Evolutionary conservation across 2,888 invertebrate species (phyloP), one percentile per base, ranked within the genome.

Genomic region (Salpingus planirostris): DNA sequence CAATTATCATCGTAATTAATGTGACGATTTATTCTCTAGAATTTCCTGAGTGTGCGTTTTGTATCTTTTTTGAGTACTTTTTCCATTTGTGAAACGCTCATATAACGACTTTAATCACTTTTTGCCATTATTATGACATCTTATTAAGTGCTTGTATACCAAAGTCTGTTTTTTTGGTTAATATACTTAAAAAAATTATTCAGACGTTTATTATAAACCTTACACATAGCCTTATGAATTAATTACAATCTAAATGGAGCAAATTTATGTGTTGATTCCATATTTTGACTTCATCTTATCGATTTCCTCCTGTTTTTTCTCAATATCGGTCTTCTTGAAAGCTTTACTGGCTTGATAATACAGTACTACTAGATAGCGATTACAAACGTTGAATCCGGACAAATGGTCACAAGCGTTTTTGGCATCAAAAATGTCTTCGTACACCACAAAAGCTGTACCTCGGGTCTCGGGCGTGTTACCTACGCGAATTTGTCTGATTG

Each of bases 361-460:
- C 4, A 98, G 69, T 2, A 98, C 97, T n/a, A 98, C 97, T 18
- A 99, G 72, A 62, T 99, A 99, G 52, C 98, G 74, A 65, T 97
- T 97, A 62, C 97, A 97, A 15, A 98, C 97, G 64, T 98, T 98
- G 65, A 98, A 98, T 5, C 98, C 98, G 32, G 95, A 95, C 31
- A 98, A 70, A 66, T 98, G 97, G 64, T 98, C 98, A 66, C 98
- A 99, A 2, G 98, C 98, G 70, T 97, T 97, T 67, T 99, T 99
- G 0, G 98, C 98, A 74, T 98, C 98, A 70, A 98, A 99, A 54
- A 99, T 98, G 60, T 99, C 98, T 69, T 98, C 98, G 65, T 96
- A 98, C 0, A 99, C 93, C 27, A 99, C 96, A 75, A 97, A 98
- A 11, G 98, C 98, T 15, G 98, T 98, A 29, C 98, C 98, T 63